Conservation (phyloP, 2,113 vertebrate genomes). For the Archilochus colubris region DNA sequence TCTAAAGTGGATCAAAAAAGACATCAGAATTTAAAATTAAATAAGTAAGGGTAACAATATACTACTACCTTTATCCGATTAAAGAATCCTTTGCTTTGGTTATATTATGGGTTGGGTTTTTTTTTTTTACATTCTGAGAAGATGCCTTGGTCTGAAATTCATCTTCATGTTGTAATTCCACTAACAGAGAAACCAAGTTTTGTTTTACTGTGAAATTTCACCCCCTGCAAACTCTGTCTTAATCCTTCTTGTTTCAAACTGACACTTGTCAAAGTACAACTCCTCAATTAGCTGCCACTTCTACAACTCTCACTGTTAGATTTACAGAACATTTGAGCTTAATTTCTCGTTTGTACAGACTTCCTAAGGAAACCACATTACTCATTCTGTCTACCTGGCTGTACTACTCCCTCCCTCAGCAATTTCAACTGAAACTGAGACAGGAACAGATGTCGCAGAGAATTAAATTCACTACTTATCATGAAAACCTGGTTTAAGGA, state of each 20-base stretch:
- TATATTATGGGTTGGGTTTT: neutral
- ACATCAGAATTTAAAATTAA: neutral
- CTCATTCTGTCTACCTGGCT: neutral
- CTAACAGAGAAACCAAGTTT: neutral
- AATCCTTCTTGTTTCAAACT: neutral
- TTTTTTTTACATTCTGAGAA: neutral
- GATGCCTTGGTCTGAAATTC: neutral
- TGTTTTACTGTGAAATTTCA: neutral
- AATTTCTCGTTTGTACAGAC: neutral
- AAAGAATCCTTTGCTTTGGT: neutral
- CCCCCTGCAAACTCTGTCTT: neutral
- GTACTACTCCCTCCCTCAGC: neutral
- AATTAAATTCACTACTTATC: neutral
- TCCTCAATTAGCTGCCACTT: neutral
- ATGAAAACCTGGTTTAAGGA: neutral
- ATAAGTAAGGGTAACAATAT: neutral
- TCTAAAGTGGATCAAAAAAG: neutral
- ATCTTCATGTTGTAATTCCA: neutral
- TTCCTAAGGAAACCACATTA: neutral
- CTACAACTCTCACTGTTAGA: neutral
- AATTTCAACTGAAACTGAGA: neutral
- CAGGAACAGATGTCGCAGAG: neutral
- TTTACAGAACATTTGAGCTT: neutral
- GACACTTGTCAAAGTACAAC: neutral
- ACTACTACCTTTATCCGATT: neutral